A percentile compares a stretch with the other conserved stretches of the same genome.
Evolutionary conservation across 35 echinoderm and acorn worm genomes (phyloP).

Genomic region (Apostichopus parvimensis): DNA sequence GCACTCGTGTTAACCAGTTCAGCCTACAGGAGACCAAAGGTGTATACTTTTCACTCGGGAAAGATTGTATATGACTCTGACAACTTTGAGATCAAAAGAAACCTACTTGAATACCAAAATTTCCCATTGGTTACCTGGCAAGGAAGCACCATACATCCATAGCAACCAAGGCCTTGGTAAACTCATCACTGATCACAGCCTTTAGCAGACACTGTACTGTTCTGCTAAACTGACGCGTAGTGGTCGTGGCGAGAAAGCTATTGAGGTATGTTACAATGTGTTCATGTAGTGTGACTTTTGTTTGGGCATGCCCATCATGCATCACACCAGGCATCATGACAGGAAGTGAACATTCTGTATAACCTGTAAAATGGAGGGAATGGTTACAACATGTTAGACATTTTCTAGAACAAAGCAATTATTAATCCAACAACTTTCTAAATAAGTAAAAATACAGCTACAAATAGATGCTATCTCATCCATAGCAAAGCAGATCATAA

Average conservation of each 20-base stretch:
- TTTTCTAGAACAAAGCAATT: not conserved
- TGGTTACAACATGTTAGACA: not conserved
- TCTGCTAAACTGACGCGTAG: slow-evolving; percentile 51
- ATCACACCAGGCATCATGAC: slow-evolving; percentile 64
- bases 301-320: slow-evolving; percentile 66
- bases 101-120: too few species aligned
- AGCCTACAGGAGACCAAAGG: too few species aligned
- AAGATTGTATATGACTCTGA: too few species aligned
- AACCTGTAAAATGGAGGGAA: slow-evolving; percentile 52
- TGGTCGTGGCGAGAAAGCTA: slow-evolving; percentile 71
- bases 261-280: slow-evolving; percentile 70
- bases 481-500: too few species aligned
- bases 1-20: too few species aligned
- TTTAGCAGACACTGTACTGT: slow-evolving; percentile 67
- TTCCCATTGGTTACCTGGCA: slow-evolving; percentile 67
- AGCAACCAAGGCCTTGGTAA: slow-evolving; percentile 55
- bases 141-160: slow-evolving; percentile 95
- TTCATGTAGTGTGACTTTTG: slow-evolving; percentile 60
- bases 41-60: too few species aligned
- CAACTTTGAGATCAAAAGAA: too few species aligned
- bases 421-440: not conserved
- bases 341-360: slow-evolving; percentile 69
- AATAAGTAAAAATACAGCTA: not conserved
- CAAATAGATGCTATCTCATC: too few species aligned
- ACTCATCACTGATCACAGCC: slow-evolving; percentile 54